Evolutionary conservation across 2,113 vertebrate genomes (phyloP), one percentile per base, ranked within the genome.

Genomic region (Salvelinus alpinus): DNA sequence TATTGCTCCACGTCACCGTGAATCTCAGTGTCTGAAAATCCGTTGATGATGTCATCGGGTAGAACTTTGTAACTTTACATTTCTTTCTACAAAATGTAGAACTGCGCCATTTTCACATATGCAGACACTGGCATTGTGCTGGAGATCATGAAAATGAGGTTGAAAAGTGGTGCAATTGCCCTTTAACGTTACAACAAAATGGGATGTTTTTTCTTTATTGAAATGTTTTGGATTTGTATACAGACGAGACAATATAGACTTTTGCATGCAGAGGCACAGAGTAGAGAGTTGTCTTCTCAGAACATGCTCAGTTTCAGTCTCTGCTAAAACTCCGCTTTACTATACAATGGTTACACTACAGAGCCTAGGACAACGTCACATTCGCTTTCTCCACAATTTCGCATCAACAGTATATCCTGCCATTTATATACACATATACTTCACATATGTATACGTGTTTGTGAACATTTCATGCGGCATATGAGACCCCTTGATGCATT

Each of bases 231-330:
- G 51, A 54, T 87, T 89, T 82, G 85, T 88, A 88, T 86, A 76
- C 71, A 87, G 79, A 80, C 68, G 12, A 78, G 73, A 82, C 76
- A 64, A 82, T 87, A 78, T 27, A 88, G 66, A 60, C 51, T 84
- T 73, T 77, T 85, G 84, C 91, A 92, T 94, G 93, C 93, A 86
- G 93, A 94, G 92, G 91, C 93, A 93, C 92, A 83, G 80, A 87
- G 82, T 89, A 86, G 80, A 86, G 84, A 84, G 80, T 80, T 72
- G 78, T 86, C 74, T 83, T 66, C 69, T 90, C 82, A 79, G 75
- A 80, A 70, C 91, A 92, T 92, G 91, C 92, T 88, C 62, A 82
- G 20, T 79, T 83, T 85, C 71, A 82, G 51, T 18, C 12, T 54
- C 79, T 88, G 74, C 1, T 54, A 31, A 76, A 83, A 78, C 64